Evolutionary conservation across 1,140 invertebrate genomes (phyloP).

Genomic region (Spodoptera frugiperda): DNA sequence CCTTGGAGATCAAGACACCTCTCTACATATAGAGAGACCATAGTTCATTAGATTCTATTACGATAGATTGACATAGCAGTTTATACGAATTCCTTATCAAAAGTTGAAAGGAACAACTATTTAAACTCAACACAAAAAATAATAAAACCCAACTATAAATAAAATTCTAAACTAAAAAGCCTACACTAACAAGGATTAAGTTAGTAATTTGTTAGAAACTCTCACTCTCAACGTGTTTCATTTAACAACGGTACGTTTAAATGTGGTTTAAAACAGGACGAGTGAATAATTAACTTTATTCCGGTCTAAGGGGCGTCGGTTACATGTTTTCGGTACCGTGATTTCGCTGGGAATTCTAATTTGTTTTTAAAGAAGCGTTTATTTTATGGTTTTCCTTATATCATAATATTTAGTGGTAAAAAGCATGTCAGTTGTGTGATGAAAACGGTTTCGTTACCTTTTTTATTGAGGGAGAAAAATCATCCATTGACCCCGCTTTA

Average conservation of each 20-base stretch:
- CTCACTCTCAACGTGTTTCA: slow-evolving; percentile 19
- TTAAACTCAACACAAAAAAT: neutral
- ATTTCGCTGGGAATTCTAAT: slow-evolving; percentile 14
- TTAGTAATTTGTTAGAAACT: slow-evolving; percentile 38
- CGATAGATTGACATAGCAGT: too few relatives aligned
- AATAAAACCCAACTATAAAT: neutral
- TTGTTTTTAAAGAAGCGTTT: neutral
- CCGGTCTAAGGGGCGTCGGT: slow-evolving; percentile 13
- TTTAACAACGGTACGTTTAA: slow-evolving; percentile 37
- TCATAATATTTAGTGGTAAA: too few relatives aligned
- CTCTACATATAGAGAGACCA: too few relatives aligned
- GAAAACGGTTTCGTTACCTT: too few relatives aligned
- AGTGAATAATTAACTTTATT: slow-evolving; percentile 45
- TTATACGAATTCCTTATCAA: too few relatives aligned
- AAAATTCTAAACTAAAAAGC: neutral
- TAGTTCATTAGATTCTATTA: too few relatives aligned
- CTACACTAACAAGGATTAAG: slow-evolving; percentile 12
- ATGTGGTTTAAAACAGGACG: slow-evolving; percentile 28
- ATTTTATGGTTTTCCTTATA: too few relatives aligned
- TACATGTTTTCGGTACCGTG: slow-evolving; percentile 7
- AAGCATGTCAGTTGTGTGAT: too few relatives aligned
- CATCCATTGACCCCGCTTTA: too few relatives aligned
- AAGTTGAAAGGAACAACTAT: too few relatives aligned
- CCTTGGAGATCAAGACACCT: too few relatives aligned
- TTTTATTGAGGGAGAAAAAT: too few relatives aligned